These are phyloP conservation scores for Anoplolepis gracilipes DNA, from an alignment of 1,140 invertebrate species.

Conservation along the genomic window DNA sequence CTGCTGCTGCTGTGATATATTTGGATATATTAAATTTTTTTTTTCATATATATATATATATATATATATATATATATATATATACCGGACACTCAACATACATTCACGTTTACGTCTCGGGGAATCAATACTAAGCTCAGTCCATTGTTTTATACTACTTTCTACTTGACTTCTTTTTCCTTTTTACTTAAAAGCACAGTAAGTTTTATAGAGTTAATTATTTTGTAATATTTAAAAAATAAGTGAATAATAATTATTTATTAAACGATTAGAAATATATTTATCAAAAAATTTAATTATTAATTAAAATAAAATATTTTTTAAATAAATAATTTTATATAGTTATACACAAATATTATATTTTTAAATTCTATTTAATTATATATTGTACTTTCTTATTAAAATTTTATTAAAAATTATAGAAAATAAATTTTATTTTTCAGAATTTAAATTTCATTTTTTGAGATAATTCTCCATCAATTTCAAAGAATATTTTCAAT, in stretches of 20 bases:
- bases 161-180: neutral
- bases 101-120: slow-evolving; percentile 42
- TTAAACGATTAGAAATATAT: neutral
- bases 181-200: neutral
- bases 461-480: neutral
- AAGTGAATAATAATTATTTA: neutral
- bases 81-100: slow-evolving; percentile 54
- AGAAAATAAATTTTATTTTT: neutral
- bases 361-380: neutral
- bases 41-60: slow-evolving; percentile 48
- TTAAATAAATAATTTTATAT: slow-evolving; percentile 1
- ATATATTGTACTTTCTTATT: neutral
- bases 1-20: slow-evolving; percentile 85
- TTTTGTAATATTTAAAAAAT: neutral
- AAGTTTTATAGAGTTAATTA: neutral
- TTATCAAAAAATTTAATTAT: neutral
- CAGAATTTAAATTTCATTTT: neutral
- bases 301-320: neutral
- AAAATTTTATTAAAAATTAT: neutral
- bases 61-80: neutral
- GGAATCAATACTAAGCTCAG: slow-evolving; percentile 63
- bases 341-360: neutral
- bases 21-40: slow-evolving; percentile 86
- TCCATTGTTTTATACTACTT: slow-evolving; percentile 23
- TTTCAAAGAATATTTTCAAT: neutral